Conservation (phyloP, 2,888 invertebrate genomes). For the Metacarcinus magister region DNA sequence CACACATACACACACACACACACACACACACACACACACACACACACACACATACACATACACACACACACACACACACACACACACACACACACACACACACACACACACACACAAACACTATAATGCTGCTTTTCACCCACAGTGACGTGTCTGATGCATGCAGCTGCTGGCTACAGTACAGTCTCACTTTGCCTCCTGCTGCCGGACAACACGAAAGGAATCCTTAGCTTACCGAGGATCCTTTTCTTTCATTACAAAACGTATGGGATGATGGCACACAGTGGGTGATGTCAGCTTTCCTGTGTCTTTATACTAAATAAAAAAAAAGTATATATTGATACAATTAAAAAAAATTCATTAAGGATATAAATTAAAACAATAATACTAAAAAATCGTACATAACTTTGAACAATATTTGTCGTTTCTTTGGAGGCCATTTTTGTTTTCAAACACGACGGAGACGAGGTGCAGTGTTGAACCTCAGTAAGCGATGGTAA, state of each 20-base stretch:
- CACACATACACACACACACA: neutral
- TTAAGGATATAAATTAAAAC: neutral
- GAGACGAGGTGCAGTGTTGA: neutral
- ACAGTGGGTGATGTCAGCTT: neutral
- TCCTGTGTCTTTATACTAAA: neutral
- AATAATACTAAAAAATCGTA: neutral
- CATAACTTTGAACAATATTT: neutral
- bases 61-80: conserved; percentile 30
- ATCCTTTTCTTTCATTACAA: neutral
- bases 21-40: no score
- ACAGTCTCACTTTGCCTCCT: neutral
- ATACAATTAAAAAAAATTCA: neutral
- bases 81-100: neutral
- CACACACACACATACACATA: neutral
- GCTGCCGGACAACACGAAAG: neutral
- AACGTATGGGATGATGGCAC: neutral
- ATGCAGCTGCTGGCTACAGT: neutral
- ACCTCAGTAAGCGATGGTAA: neutral
- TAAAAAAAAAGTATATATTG: neutral
- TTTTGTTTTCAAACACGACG: neutral
- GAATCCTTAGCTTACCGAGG: neutral
- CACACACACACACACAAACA: conserved; percentile 45
- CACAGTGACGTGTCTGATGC: neutral
- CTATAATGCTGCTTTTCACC: conserved; percentile 39
- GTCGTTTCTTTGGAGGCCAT: neutral